Base-by-base conservation (phyloP, 2,113 vertebrate genomes). In the Cranoglanis bouderius region DNA sequence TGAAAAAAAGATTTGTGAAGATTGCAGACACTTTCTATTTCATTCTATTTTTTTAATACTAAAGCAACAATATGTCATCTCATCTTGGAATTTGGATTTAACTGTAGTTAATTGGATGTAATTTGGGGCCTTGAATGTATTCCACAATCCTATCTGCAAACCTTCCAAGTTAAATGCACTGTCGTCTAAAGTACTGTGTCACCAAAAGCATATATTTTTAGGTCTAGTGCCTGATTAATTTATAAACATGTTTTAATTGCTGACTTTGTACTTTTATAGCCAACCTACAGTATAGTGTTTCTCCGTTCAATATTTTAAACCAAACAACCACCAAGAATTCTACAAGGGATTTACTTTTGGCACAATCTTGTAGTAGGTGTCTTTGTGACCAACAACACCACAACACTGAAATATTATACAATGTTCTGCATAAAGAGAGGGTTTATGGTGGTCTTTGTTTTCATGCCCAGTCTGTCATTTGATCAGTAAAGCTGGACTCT, bases 401-500 rank as follows among this genome's bases (percentile, higher is more conserved):
- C 86, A 82, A 65, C 59, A 63, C 77, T 65, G 85, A 61, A 81
- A 87, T 82, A 67, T 82, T 38, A 43, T 82, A 63, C 77, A 49
- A 78, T 67, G 86, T 87, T 82, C 57, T 67, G 86, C 24, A 67
- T 70, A 49, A 21, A 87, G 75, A 87, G 59, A 38, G 61, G 46
- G 61, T 82, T 87, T 65, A 46, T 81, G 40, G 75, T 86, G 86
- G 61, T 67, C 77, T 82, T 67, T 51, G 77, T 82, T 87, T 82
- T 49, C 57, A 18, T 82, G 86, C 77, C 77, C 86, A 87, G 86
- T 65, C 61, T 87, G 86, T 35, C 43, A 78, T 82, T 85, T 55
- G 61, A 87, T 82, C 77, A 24, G 86, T 40, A 82, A 86, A 86
- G 38, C 72, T 86, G 72, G 65, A 74, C 65, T 74, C 84, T 85